Percentiles rank a stretch among this genome's conserved stretches.
Conservation (phyloP, 2,113 vertebrate genomes). For the Rhinichthys klamathensis region DNA sequence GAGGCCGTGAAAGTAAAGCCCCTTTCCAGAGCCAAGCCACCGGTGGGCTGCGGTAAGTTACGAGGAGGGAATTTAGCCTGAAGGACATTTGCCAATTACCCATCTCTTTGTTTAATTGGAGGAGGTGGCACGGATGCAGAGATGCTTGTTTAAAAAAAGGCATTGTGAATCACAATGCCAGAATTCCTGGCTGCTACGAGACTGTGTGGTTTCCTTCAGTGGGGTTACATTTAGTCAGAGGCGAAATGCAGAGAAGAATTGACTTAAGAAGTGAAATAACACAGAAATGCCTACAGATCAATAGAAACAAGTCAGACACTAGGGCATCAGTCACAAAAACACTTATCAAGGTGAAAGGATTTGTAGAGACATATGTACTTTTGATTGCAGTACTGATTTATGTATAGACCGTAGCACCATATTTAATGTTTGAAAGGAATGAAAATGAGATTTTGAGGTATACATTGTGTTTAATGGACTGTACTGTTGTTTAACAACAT, state of each 20-base stretch:
- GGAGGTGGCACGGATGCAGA: constrained; percentile 31
- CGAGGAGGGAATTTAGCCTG: constrained; percentile 33
- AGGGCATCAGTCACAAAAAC: neutral
- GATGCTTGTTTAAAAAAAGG: neutral
- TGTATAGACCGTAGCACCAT: neutral
- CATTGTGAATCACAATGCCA: constrained; percentile 1
- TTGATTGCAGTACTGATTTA: neutral
- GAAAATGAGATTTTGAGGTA: neutral
- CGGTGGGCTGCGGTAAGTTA: constrained; percentile 70
- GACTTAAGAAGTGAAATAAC: constrained; percentile 1
- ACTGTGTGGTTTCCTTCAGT: neutral
- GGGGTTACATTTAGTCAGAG: neutral
- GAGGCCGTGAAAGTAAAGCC: constrained; percentile 75
- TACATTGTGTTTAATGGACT: neutral
- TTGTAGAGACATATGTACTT: neutral
- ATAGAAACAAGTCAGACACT: neutral
- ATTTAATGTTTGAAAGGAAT: neutral
- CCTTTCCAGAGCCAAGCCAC: constrained; percentile 75
- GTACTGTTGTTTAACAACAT: constrained; percentile 5
- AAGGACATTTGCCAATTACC: constrained; percentile 53
- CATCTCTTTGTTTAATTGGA: constrained; percentile 47
- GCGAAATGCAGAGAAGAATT: constrained; percentile 1
- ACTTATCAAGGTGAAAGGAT: neutral
- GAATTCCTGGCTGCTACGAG: neutral
- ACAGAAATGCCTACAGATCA: neutral